Evolutionary conservation across 2,113 vertebrate genomes (phyloP).

Genomic region (Phalacrocorax carbo): DNA sequence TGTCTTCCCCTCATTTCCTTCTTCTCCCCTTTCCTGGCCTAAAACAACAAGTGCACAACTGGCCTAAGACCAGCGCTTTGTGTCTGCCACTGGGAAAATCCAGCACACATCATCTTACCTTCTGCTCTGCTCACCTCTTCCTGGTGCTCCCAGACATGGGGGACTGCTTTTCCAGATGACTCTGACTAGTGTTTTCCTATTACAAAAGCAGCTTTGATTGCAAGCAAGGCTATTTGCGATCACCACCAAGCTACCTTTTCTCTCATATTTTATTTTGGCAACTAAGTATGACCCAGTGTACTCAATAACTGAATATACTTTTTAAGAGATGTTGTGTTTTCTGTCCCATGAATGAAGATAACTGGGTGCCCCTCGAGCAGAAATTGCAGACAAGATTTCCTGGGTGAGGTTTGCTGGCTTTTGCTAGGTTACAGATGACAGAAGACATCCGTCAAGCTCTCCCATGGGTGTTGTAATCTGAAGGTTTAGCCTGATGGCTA

Average conservation of each 20-base stretch:
- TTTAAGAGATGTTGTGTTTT: background rate
- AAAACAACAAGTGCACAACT: background rate
- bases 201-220: background rate
- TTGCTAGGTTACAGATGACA: background rate
- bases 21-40: background rate
- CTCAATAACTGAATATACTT: background rate
- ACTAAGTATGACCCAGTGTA: accelerated
- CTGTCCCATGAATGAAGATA: background rate
- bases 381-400: background rate
- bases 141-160: background rate
- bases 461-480: background rate
- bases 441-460: background rate
- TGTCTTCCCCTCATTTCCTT: background rate
- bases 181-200: background rate
- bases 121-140: background rate
- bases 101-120: background rate
- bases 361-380: background rate
- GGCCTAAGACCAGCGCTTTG: background rate
- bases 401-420: background rate
- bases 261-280: background rate
- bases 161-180: background rate
- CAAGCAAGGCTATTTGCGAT: background rate
- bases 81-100: background rate
- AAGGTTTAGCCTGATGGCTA: background rate
- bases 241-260: background rate